Conservation (phyloP, 2,797 vertebrate species). For the Myotis myotis region DNA sequence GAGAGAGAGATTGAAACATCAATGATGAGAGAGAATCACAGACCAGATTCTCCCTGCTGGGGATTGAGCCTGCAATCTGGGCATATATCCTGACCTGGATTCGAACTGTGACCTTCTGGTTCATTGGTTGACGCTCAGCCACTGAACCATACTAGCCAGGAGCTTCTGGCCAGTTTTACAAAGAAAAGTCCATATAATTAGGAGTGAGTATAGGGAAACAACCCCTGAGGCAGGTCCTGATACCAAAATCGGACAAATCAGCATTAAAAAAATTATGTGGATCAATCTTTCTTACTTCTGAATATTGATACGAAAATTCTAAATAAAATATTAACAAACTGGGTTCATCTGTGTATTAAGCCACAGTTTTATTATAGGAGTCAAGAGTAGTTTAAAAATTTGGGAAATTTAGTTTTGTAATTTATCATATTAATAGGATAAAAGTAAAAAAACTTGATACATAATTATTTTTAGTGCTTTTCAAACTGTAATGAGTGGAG, state of each 20-base stretch:
- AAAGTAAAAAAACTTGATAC: neutral
- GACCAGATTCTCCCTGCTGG: no score
- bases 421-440: neutral
- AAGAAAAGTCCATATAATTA: neutral
- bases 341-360: neutral
- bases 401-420: neutral
- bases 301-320: neutral
- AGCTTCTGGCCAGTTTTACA: neutral
- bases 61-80: no score
- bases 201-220: neutral
- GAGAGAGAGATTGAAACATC: no score
- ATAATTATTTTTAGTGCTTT: neutral
- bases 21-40: no score
- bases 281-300: neutral
- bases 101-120: no score
- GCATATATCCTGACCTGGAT: no score
- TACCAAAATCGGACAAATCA: neutral
- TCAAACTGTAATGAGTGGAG: neutral
- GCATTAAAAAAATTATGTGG: neutral
- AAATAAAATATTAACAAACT: neutral
- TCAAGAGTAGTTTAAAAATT: neutral
- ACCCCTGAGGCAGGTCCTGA: neutral
- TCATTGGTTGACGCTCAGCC: no score
- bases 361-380: neutral
- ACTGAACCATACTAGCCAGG: no score